phyloP scores from a whole-genome alignment of 2,797 vertebrate genomes.

The Rhinogobio ventralis region DNA sequence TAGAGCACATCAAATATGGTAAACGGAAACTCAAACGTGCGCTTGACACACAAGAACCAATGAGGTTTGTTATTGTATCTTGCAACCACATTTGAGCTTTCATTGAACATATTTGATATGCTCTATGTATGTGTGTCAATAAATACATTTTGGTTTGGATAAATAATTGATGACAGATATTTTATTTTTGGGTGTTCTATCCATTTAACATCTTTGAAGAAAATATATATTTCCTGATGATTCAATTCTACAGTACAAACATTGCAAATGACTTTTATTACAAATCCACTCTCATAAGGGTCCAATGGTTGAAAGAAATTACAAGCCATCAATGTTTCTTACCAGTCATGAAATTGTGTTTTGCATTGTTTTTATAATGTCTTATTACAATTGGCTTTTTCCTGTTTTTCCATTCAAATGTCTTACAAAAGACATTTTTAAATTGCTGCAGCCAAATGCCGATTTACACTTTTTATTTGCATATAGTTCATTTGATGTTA shows the following conservation, averaged over 20 bases:
- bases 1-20: not conserved
- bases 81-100: not conserved
- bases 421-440: not conserved
- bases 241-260: not conserved
- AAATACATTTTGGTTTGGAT: not conserved
- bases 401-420: not conserved
- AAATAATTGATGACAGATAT: not conserved
- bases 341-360: not conserved
- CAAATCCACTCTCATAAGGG: not conserved
- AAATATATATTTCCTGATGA: not conserved
- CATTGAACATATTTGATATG: not conserved
- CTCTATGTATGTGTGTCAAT: not conserved
- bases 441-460: not conserved
- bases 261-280: not conserved
- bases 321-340: not conserved
- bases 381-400: not conserved
- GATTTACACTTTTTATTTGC: not conserved
- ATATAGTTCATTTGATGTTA: not conserved
- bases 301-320: not conserved
- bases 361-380: not conserved
- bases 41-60: not conserved
- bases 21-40: not conserved
- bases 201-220: not conserved
- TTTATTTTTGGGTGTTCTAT: not conserved
- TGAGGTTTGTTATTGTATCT: not conserved